Evolutionary conservation across 2,888 invertebrate species (phyloP), one percentile per base, ranked within the genome.

Genomic region (Cataglyphis livida): DNA sequence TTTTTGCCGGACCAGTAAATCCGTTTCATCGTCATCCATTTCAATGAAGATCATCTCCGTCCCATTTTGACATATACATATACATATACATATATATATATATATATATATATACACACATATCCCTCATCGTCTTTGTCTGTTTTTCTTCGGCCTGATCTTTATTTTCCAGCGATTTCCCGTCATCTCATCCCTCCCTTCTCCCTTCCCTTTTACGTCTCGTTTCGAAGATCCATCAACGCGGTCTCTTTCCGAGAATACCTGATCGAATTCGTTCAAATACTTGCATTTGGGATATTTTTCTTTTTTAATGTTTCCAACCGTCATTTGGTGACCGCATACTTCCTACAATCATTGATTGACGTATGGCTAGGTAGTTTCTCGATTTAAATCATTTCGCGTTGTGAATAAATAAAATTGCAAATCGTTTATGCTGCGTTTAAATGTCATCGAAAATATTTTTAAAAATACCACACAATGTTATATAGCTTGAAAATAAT

Each of bases 181-280:
- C 51, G n/a, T n/a, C 28, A n/a, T 21, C 21, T 10, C 44, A 12
- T 32, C 25, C 51, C 18, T 21, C 48, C 59, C 61, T 65, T 59
- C 10, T n/a, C 18, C 70, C 32, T 48, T n/a, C 18, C 70, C 32
- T 48, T 28, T 38, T 9, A 7, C 66, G 57, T 44, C 51, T 79
- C 32, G 5, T 48, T n/a, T 10, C 1, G 6, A 1, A 48, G 48
- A 48, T 48, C 15, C 74, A 74, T 62, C 61, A 48, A 10, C 32
- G 15, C 73, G 44, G 61, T 82, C 83, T 66, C 66, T 70, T 87
- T 84, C 71, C 82, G 28, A 66, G 82, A 81, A 87, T 92, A 91
- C 91, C 91, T 92, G 90, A 87, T 85, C 87, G 86, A 89, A 84
- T 91, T 91, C 90, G 92, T 92, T 92, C 91, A 92, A 89, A 84